Conservation (phyloP, 2,888 invertebrate species). For the Aphodius granarius region DNA sequence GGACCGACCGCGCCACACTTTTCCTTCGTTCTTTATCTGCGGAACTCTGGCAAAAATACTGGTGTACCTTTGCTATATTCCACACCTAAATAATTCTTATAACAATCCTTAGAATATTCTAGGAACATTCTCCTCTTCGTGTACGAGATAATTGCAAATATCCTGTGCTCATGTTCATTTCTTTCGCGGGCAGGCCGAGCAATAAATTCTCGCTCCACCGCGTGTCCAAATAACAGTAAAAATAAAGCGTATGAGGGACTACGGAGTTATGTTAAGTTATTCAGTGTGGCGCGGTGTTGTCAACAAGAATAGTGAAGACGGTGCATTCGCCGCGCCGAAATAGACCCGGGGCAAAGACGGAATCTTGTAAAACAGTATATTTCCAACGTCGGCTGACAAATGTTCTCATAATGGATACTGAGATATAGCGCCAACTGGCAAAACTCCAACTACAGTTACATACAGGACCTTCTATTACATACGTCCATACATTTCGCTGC, state of each 20-base stretch:
- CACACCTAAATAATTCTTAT: no score
- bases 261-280: neutral
- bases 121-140: neutral
- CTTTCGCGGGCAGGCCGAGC: neutral
- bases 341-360: constrained; percentile 8
- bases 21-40: neutral
- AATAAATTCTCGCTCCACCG: neutral
- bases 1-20: neutral
- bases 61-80: neutral
- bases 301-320: neutral
- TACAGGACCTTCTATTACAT: neutral
- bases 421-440: constrained; percentile 35
- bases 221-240: neutral
- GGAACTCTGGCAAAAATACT: neutral
- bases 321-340: neutral
- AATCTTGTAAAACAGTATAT: constrained; percentile 33
- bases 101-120: no score
- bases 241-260: neutral
- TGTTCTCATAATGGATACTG: constrained; percentile 33
- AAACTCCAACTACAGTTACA: constrained; percentile 27
- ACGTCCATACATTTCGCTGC: neutral
- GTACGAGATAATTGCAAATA: neutral
- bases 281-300: neutral
- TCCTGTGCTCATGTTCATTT: neutral
- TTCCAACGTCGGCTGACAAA: constrained; percentile 33